phyloP scores from a whole-genome alignment of 1,140 invertebrate genomes.

The Camponotus pennsylvanicus region DNA sequence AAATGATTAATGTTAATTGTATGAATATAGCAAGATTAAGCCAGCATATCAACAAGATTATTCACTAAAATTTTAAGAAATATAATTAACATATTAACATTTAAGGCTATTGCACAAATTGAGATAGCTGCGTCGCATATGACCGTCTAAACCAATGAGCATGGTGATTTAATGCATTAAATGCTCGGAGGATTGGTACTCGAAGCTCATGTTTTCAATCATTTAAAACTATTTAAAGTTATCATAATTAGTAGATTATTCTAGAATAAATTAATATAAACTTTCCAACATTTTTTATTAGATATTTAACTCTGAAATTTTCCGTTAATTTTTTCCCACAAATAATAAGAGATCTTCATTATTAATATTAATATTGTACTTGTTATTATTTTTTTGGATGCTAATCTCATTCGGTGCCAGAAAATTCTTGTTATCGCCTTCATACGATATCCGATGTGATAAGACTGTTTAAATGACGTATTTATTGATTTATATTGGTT shows the following conservation, averaged over 20 bases:
- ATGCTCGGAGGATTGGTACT: too few species aligned
- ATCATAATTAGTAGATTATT: too few species aligned
- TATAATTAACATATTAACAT: background rate
- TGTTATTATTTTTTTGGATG: slow-evolving; percentile 4
- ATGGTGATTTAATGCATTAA: too few species aligned
- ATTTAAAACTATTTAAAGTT: background rate
- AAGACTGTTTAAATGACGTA: slow-evolving; percentile 44
- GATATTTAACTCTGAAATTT: background rate
- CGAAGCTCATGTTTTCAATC: background rate
- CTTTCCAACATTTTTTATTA: too few species aligned
- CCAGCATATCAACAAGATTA: background rate
- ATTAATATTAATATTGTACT: background rate
- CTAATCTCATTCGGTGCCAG: slow-evolving; percentile 49
- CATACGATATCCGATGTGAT: slow-evolving; percentile 55
- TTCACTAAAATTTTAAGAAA: background rate
- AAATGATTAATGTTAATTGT: background rate
- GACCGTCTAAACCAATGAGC: too few species aligned
- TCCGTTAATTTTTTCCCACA: background rate
- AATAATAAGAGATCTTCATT: background rate
- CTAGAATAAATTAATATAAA: background rate
- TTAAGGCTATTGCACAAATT: too few species aligned
- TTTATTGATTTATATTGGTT: slow-evolving; percentile 21
- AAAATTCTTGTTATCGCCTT: slow-evolving; percentile 55
- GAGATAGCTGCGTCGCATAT: too few species aligned
- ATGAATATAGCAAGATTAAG: background rate